A percentile compares a stretch with the other conserved stretches of the same genome.
phyloP scores from a whole-genome alignment of 2,113 vertebrate genomes.

The Gallinago undulata region DNA sequence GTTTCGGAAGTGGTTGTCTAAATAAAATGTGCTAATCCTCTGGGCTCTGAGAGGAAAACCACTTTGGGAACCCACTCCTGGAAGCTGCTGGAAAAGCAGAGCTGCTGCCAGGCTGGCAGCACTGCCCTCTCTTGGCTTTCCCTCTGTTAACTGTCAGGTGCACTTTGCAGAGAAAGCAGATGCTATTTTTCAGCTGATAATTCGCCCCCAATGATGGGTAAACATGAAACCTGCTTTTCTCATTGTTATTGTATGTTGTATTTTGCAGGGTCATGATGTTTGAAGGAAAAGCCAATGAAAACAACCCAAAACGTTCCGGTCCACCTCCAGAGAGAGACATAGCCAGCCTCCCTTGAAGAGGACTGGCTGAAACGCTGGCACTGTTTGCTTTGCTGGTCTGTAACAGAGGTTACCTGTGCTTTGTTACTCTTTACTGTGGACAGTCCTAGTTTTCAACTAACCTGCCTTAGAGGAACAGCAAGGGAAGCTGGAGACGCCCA shows the following conservation, averaged over 20 bases:
- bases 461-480: slow-evolving; percentile 67
- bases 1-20: slow-evolving; percentile 16
- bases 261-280: slow-evolving; percentile 91
- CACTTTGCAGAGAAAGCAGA: not conserved
- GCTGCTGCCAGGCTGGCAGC: not conserved
- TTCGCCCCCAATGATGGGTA: not conserved
- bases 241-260: not conserved
- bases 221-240: not conserved
- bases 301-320: slow-evolving; percentile 79
- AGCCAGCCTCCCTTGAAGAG: slow-evolving; percentile 88
- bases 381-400: slow-evolving; percentile 39
- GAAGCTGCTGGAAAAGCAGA: not conserved
- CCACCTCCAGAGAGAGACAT: slow-evolving; percentile 96
- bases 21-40: slow-evolving; percentile 11
- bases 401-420: slow-evolving; percentile 26
- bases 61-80: not conserved
- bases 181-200: not conserved
- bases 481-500: slow-evolving; percentile 33
- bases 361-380: not conserved
- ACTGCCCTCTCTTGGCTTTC: slow-evolving; percentile 50
- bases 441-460: slow-evolving; percentile 64
- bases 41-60: not conserved
- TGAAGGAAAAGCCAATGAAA: slow-evolving; percentile 91
- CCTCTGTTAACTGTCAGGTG: not conserved
- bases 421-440: slow-evolving; percentile 23